phyloP scores from a whole-genome alignment of 2,888 invertebrate genomes.

The Drosophila peninsularis region DNA sequence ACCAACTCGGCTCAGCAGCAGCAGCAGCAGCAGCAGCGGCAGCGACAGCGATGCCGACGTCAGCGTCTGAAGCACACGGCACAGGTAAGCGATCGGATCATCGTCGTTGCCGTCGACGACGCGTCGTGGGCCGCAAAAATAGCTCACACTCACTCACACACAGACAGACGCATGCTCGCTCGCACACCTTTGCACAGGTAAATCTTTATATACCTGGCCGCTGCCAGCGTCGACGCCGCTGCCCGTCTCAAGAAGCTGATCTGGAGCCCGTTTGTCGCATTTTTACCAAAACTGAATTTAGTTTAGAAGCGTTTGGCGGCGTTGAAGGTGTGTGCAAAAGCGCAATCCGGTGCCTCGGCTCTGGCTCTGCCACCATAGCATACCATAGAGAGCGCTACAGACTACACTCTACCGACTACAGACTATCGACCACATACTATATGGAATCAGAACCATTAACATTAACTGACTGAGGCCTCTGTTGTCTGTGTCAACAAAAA shows the following conservation, averaged over 20 bases:
- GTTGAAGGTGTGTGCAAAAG: slow-evolving; percentile 82
- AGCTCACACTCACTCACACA: slow-evolving; percentile 44
- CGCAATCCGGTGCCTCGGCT: slow-evolving; percentile 66
- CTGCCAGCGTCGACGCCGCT: slow-evolving; percentile 19
- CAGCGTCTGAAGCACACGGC: slow-evolving; percentile 28
- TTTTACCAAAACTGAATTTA: slow-evolving; percentile 84
- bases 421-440: slow-evolving; percentile 17
- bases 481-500: slow-evolving; percentile 46
- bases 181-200: slow-evolving; percentile 22
- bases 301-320: slow-evolving; percentile 85
- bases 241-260: slow-evolving; percentile 77
- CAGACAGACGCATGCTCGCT: background rate
- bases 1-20: slow-evolving; percentile 49
- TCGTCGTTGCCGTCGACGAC: slow-evolving; percentile 33
- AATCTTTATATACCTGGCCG: slow-evolving; percentile 42
- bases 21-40: background rate
- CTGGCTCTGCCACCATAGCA: slow-evolving; percentile 40
- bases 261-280: slow-evolving; percentile 83
- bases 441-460: slow-evolving; percentile 27
- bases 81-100: slow-evolving; percentile 71
- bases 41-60: slow-evolving; percentile 18
- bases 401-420: slow-evolving; percentile 17
- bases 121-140: slow-evolving; percentile 53
- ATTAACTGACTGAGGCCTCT: slow-evolving; percentile 21
- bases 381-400: slow-evolving; percentile 33